Conservation (phyloP, 2,113 vertebrate genomes). For the Hypocryptadius cinnamomeus region DNA sequence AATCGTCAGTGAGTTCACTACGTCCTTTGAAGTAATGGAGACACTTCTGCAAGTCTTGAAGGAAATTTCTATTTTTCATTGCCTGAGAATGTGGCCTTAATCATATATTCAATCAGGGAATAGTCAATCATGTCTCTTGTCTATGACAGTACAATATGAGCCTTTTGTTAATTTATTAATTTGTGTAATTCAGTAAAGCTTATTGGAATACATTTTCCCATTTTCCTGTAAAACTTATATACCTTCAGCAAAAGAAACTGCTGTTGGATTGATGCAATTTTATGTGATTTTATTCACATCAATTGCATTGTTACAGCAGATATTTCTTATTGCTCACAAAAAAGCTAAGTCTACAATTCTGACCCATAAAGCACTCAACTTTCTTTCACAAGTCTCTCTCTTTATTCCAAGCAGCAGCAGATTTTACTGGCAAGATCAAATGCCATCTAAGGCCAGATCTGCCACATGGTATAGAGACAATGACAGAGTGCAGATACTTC, state of each 20-base stretch:
- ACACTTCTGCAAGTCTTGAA: background rate
- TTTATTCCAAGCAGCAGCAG: background rate
- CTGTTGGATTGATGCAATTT: background rate
- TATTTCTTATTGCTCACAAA: background rate
- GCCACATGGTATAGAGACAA: background rate
- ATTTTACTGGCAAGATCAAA: background rate
- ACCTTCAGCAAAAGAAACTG: background rate
- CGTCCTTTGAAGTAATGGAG: background rate
- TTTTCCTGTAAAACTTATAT: background rate
- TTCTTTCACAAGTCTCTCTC: background rate
- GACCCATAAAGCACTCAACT: background rate
- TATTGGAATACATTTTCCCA: background rate
- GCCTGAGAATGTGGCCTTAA: background rate
- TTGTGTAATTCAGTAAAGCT: background rate
- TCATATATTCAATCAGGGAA: background rate
- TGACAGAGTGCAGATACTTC: background rate
- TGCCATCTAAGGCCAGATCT: background rate
- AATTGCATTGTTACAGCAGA: background rate
- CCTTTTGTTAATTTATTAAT: background rate
- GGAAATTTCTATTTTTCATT: background rate
- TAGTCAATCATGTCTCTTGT: background rate
- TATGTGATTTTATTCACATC: background rate
- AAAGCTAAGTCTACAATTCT: background rate
- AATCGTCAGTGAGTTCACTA: background rate
- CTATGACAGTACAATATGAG: background rate